Conservation (phyloP, 2,797 vertebrate genomes). For the Enteromius unitaeniatus region DNA sequence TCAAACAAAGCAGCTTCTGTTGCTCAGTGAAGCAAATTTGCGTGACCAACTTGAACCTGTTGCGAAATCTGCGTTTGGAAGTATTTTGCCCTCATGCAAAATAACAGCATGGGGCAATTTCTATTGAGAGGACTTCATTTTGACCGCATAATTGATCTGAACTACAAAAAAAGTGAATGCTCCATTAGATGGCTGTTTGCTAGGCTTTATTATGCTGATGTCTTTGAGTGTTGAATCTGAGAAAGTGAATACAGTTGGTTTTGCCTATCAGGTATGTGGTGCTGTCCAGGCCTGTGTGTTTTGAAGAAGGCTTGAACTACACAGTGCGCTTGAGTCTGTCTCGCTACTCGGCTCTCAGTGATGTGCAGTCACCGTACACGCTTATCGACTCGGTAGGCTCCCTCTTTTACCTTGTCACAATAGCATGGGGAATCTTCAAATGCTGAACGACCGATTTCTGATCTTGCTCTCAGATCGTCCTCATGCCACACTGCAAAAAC, state of each 20-base stretch:
- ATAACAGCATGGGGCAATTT: background rate
- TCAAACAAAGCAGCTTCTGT: too few species aligned
- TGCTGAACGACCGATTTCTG: background rate
- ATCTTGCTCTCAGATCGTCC: slow-evolving; percentile 82
- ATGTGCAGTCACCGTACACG: slow-evolving; percentile 89
- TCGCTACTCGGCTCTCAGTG: slow-evolving; percentile 83
- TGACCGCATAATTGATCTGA: background rate
- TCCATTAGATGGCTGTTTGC: background rate
- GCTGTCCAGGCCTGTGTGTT: slow-evolving; percentile 89
- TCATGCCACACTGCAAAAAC: slow-evolving; percentile 95
- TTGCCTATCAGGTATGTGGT: slow-evolving; percentile 80
- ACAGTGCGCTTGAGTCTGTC: slow-evolving; percentile 89
- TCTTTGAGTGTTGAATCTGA: background rate
- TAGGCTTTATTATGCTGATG: background rate
- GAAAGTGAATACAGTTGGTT: background rate
- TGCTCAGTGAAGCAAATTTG: background rate
- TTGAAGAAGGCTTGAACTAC: slow-evolving; percentile 92
- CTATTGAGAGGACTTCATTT: background rate
- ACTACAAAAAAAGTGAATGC: background rate
- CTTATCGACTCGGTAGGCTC: slow-evolving; percentile 94
- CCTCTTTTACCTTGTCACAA: background rate
- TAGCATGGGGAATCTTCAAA: background rate
- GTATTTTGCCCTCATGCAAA: background rate
- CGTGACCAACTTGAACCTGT: background rate
- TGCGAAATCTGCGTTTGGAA: background rate